Base-by-base conservation (phyloP, 2,113 vertebrate species). In the Loxodonta africana region DNA sequence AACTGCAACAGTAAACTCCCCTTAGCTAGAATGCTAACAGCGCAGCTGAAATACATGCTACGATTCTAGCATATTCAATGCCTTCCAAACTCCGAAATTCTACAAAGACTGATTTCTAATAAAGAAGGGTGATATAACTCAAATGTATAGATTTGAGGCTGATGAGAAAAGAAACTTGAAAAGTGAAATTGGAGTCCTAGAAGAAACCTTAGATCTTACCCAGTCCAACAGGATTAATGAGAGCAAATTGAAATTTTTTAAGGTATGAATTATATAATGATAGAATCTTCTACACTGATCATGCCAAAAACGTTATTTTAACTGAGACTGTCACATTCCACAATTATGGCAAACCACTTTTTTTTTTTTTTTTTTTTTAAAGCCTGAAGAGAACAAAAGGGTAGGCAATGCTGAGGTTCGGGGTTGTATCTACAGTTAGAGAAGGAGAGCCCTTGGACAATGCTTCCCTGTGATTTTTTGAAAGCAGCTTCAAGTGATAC, bases 1-100 rank as follows among this genome's bases (percentile, higher is more conserved):
- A 98, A 92, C 71, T 85, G 95, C 96, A 98, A 98, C 96, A 98
- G 98, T 98, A 92, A 60, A 90, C 78, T 96, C 71, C 87, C 57
- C 88, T 97, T 83, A 96, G 65, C 90, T 81, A 83, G 96, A 97
- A 97, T 95, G 83, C 82, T 96, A 98, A 93, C 23, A 88, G 89
- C 60, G 95, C 65, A 83, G 97, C 90, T 89, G 90, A 97, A 98
- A 86, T 88, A 63, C 74, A 57, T 94, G 95, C 77, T 96, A 92
- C 87, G 51, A 94, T 83, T 95, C 89, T 86, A 62, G 85, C 73
- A 90, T 76, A 80, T 23, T 41, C 63, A 63, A 88, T 76, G 92
- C 92, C 85, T 97, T 86, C 51, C 51, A 89, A 96, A 87, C 74
- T 81, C 92, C 95, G 92, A 93, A 86, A 81, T 62, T 81, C 78